Percentiles rank a stretch among this genome's conserved stretches.
Conservation (phyloP, 2,797 vertebrate genomes). For the Bovichtus variegatus region DNA sequence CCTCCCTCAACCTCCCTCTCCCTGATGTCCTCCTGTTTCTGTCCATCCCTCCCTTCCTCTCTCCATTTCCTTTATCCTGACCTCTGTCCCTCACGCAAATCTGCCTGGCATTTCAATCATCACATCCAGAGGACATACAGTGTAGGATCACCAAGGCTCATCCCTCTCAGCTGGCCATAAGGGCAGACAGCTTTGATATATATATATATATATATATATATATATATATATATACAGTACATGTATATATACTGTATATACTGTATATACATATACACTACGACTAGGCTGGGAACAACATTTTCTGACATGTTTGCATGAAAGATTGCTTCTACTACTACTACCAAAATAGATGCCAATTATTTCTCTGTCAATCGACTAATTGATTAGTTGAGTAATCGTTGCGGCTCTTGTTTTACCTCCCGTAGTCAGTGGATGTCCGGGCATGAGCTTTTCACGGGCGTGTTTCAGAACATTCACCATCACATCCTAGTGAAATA, state of each 20-base stretch:
- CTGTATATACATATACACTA: no score
- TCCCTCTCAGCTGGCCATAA: slow-evolving; percentile 38
- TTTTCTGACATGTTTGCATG: no score
- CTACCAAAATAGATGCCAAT: no score
- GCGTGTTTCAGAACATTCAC: slow-evolving; percentile 15
- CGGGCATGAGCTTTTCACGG: slow-evolving; percentile 30
- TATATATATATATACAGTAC: no score
- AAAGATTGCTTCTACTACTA: no score
- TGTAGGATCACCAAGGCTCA: slow-evolving; percentile 52
- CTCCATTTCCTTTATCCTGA: slow-evolving; percentile 60
- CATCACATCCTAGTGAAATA: not conserved
- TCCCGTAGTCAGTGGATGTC: slow-evolving; percentile 2
- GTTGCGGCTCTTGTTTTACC: slow-evolving; percentile 23
- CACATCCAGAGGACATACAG: slow-evolving; percentile 41
- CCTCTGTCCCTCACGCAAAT: slow-evolving; percentile 60
- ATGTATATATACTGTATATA: no score
- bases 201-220: no score
- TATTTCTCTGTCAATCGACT: no score
- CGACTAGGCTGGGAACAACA: no score
- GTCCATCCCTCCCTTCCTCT: slow-evolving; percentile 37
- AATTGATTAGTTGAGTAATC: no score
- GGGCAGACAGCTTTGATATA: not conserved
- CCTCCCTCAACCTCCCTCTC: not conserved
- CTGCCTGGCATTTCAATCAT: slow-evolving; percentile 73
- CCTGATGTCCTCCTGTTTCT: slow-evolving; percentile 26